A percentile compares a stretch with the other conserved stretches of the same genome.
Evolutionary conservation across 2,113 vertebrate genomes (phyloP).

Genomic region (Eretmochelys imbricata): DNA sequence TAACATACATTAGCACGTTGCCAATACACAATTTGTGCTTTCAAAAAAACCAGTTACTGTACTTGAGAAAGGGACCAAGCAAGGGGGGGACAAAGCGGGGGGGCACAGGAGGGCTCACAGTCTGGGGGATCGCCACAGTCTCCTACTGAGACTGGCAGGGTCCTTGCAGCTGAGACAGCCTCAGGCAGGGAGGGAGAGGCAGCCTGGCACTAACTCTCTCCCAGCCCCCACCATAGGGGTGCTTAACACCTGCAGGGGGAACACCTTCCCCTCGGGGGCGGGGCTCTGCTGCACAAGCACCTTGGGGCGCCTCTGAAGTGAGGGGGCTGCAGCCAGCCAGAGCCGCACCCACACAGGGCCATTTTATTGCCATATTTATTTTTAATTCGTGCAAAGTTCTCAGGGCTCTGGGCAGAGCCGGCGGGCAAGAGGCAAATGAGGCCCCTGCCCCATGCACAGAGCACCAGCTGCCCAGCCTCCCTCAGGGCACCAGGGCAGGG

Average conservation of each 20-base stretch:
- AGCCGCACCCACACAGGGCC: conserved; percentile 70
- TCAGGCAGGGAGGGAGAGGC: background rate
- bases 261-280: background rate
- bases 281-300: no score
- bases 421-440: conserved; percentile 5
- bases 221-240: background rate
- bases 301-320: background rate
- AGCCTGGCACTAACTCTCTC: background rate
- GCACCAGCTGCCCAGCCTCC: background rate
- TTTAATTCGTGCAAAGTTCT: conserved; percentile 82
- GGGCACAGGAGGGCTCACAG: background rate
- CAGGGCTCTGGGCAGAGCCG: conserved; percentile 67
- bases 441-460: background rate
- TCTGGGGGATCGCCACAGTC: conserved; percentile 12
- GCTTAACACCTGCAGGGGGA: background rate
- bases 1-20: conserved; percentile 89
- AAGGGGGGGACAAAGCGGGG: conserved; percentile 37
- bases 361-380: conserved; percentile 82
- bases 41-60: conserved; percentile 80
- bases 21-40: conserved; percentile 90
- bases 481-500: conserved; percentile 19
- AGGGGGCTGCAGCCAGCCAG: conserved; percentile 58
- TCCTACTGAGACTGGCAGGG: background rate
- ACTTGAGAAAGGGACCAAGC: conserved; percentile 76
- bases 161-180: background rate